Evolutionary conservation across 2,113 vertebrate genomes (phyloP).

Genomic region (Leucopsar rothschildi): DNA sequence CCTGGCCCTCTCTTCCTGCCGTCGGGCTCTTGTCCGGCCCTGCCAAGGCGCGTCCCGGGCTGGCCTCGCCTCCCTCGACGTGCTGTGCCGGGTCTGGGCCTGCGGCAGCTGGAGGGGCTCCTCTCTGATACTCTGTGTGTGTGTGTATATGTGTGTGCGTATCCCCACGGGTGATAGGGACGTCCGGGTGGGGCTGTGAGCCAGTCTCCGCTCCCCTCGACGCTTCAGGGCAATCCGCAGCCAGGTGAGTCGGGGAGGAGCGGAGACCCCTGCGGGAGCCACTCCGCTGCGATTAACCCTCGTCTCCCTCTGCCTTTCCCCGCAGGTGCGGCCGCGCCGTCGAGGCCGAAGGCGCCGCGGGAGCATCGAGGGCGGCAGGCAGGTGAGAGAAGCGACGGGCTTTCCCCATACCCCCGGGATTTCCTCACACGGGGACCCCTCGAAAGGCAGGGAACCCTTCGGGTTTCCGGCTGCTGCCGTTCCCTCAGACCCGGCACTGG

Average conservation of each 20-base stretch:
- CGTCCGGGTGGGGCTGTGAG: background rate
- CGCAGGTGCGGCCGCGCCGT: background rate
- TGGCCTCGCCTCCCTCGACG: background rate
- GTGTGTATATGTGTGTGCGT: no score
- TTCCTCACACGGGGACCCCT: background rate
- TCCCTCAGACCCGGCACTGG: background rate
- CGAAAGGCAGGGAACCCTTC: background rate
- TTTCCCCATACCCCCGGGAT: background rate
- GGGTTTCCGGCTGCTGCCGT: no score
- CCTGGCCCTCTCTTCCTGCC: background rate
- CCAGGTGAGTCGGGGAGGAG: background rate
- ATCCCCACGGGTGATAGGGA: background rate
- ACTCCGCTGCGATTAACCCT: background rate
- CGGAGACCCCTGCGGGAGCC: background rate
- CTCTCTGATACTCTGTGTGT: background rate
- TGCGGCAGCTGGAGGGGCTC: background rate
- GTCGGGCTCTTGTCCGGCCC: background rate
- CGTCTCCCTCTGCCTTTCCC: background rate
- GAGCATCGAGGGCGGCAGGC: background rate
- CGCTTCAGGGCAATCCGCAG: background rate
- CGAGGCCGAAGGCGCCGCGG: background rate
- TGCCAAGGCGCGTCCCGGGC: background rate
- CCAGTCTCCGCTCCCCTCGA: background rate
- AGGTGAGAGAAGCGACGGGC: conserved; percentile 28
- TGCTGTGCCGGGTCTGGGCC: background rate